Percentiles rank a stretch among this genome's conserved stretches.
Evolutionary conservation across 2,797 vertebrate genomes (phyloP).

Genomic region (Trichosurus vulpecula): DNA sequence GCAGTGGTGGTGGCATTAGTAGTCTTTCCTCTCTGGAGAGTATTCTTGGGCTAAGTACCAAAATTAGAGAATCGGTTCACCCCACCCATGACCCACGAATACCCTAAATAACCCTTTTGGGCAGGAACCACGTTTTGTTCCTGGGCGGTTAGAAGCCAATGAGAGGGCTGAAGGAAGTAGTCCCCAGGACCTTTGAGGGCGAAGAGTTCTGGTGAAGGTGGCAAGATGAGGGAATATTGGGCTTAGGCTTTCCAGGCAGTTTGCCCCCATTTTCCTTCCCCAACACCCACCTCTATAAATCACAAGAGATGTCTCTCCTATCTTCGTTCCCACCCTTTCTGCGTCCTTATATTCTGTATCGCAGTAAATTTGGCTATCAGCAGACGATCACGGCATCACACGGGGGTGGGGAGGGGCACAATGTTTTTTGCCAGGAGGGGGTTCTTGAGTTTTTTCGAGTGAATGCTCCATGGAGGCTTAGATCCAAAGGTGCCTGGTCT

Average conservation of each 20-base stretch:
- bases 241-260: not conserved
- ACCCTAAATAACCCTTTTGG: not conserved
- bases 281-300: not conserved
- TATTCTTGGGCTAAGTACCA: not conserved
- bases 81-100: not conserved
- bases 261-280: not conserved
- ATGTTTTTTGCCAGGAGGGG: no score
- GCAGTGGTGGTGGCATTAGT: not conserved
- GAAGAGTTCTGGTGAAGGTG: not conserved
- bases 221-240: not conserved
- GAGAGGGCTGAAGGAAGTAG: not conserved
- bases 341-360: not conserved
- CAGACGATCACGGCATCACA: not conserved
- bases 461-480: not conserved
- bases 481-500: not conserved
- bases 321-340: not conserved
- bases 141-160: not conserved
- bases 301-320: not conserved
- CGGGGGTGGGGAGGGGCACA: not conserved
- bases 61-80: no score
- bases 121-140: not conserved
- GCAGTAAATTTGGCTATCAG: not conserved
- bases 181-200: not conserved
- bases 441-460: no score
- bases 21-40: not conserved